Evolutionary conservation across 2,888 invertebrate species (phyloP).

Genomic region (Orthosia gracilis): DNA sequence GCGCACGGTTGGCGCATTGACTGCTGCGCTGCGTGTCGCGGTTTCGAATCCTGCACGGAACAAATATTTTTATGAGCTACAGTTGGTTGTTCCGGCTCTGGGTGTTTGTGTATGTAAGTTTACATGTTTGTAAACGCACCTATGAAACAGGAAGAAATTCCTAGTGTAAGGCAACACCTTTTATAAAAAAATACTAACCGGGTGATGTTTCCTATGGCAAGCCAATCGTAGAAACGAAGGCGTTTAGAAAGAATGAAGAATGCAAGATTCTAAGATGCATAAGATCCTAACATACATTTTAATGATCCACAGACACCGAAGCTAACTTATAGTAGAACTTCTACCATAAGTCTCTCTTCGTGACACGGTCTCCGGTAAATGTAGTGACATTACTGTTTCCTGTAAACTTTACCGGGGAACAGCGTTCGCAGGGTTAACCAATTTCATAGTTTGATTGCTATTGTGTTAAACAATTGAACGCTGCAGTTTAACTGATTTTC

Average conservation of each 20-base stretch:
- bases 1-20: too few species aligned
- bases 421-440: slow-evolving; percentile 7
- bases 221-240: too few species aligned
- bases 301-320: slow-evolving; percentile 25
- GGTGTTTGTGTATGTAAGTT: too few species aligned
- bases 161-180: too few species aligned
- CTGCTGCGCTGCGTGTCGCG: too few species aligned
- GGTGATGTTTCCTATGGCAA: neutral
- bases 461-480: slow-evolving; percentile 19
- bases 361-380: slow-evolving; percentile 35
- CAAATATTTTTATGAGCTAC: too few species aligned
- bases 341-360: slow-evolving; percentile 44
- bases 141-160: too few species aligned
- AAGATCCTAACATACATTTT: slow-evolving; percentile 19
- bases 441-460: slow-evolving; percentile 39
- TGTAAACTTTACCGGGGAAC: slow-evolving; percentile 35
- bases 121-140: too few species aligned
- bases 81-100: too few species aligned
- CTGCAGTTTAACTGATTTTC: neutral
- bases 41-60: too few species aligned
- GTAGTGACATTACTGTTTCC: slow-evolving; percentile 48
- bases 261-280: neutral
- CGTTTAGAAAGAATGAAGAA: neutral
- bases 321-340: slow-evolving; percentile 46
- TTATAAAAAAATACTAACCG: too few species aligned